phyloP scores from a whole-genome alignment of 2,113 vertebrate genomes.

The Noturus placidus region DNA sequence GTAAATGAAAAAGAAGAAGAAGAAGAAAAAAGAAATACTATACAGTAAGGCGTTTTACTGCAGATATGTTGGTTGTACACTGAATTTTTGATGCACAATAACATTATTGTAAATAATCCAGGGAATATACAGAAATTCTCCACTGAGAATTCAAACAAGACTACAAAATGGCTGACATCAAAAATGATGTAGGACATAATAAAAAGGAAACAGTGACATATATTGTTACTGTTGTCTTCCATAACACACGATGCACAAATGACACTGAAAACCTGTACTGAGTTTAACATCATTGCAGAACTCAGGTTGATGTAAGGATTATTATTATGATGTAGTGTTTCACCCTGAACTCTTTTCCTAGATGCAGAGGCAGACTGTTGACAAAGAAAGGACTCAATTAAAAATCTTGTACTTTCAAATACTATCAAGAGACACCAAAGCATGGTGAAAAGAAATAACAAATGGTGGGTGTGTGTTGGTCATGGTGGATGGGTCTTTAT shows the following conservation, averaged over 20 bases:
- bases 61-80: not conserved
- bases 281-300: not conserved
- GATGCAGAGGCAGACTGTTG: not conserved
- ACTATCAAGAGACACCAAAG: not conserved
- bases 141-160: not conserved
- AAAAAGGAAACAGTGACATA: not conserved
- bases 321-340: not conserved
- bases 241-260: not conserved
- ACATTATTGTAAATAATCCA: not conserved
- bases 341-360: not conserved
- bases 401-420: not conserved
- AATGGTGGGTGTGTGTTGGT: not conserved
- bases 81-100: not conserved
- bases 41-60: not conserved
- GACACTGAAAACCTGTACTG: not conserved
- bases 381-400: not conserved
- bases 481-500: conserved; percentile 3
- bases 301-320: not conserved
- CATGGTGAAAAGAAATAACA: not conserved
- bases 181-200: not conserved
- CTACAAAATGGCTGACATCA: not conserved
- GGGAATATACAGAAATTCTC: not conserved
- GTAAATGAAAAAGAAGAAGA: not conserved
- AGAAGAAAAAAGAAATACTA: not conserved
- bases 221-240: not conserved